Percentiles rank a stretch among this genome's conserved stretches.
These are phyloP conservation scores for Microcaecilia unicolor DNA, from an alignment of 2,797 vertebrate genomes.

Conservation along the genomic window DNA sequence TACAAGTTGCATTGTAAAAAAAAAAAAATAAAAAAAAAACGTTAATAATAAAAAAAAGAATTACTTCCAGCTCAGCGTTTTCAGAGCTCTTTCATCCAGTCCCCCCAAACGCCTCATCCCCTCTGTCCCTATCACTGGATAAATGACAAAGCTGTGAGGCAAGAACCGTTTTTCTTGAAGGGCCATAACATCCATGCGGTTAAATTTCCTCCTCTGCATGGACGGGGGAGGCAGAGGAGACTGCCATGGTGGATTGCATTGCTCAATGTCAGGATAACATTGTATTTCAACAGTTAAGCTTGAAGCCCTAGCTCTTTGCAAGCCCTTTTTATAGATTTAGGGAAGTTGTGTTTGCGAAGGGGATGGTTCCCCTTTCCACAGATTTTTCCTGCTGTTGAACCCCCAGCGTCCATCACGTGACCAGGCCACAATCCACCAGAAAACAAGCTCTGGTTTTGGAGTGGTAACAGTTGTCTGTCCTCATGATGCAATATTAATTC, in stretches of 20 bases:
- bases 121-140: no score
- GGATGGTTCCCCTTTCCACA: slow-evolving; percentile 64
- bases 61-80: no score
- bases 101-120: no score
- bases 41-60: no score
- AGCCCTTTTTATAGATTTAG: slow-evolving; percentile 68
- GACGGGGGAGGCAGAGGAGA: neutral
- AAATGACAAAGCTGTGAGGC: no score
- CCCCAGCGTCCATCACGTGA: slow-evolving; percentile 8
- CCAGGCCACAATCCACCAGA: slow-evolving; percentile 39
- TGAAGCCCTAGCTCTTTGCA: slow-evolving; percentile 17
- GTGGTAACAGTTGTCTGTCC: slow-evolving; percentile 19
- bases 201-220: slow-evolving; percentile 13
- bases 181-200: neutral
- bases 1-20: no score
- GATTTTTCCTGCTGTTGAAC: slow-evolving; percentile 72
- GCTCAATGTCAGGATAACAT: slow-evolving; percentile 38
- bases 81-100: no score
- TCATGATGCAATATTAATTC: slow-evolving; percentile 33
- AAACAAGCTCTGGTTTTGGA: slow-evolving; percentile 21
- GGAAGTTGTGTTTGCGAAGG: slow-evolving; percentile 69
- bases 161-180: slow-evolving; percentile 1
- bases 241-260: slow-evolving; percentile 16
- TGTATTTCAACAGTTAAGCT: slow-evolving; percentile 41
- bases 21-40: no score